Evolutionary conservation across 2,888 invertebrate species (phyloP).

Genomic region (Metallyticus violacea): DNA sequence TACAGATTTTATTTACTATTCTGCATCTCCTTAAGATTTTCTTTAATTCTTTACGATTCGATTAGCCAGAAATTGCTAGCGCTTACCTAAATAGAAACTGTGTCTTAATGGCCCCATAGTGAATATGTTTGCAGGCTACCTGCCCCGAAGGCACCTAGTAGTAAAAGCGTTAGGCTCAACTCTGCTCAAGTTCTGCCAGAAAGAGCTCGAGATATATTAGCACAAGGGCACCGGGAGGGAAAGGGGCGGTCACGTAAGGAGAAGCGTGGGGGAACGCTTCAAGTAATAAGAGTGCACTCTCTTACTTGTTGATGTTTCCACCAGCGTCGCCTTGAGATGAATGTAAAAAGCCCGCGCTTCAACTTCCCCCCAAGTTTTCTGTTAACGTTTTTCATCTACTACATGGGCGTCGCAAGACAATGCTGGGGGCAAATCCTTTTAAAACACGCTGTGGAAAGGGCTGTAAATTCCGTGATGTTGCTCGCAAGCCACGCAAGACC

Average conservation of each 20-base stretch:
- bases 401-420: background rate
- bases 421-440: background rate
- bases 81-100: background rate
- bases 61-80: too few species aligned
- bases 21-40: too few species aligned
- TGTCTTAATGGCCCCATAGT: background rate
- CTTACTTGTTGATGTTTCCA: background rate
- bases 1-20: too few species aligned
- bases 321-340: background rate
- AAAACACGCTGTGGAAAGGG: background rate
- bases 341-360: background rate
- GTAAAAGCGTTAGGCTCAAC: background rate
- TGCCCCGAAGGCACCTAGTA: too few species aligned
- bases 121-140: too few species aligned
- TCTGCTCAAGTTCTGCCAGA: background rate
- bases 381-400: background rate
- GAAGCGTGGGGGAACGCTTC: background rate
- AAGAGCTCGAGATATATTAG: background rate
- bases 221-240: too few species aligned
- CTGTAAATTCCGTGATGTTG: background rate
- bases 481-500: background rate
- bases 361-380: background rate
- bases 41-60: too few species aligned
- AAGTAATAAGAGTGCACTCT: background rate
- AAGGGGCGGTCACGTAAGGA: background rate